Evolutionary conservation across 2,797 vertebrate species (phyloP), one percentile per base, ranked within the genome.

Genomic region (Phoxinus dragarum): DNA sequence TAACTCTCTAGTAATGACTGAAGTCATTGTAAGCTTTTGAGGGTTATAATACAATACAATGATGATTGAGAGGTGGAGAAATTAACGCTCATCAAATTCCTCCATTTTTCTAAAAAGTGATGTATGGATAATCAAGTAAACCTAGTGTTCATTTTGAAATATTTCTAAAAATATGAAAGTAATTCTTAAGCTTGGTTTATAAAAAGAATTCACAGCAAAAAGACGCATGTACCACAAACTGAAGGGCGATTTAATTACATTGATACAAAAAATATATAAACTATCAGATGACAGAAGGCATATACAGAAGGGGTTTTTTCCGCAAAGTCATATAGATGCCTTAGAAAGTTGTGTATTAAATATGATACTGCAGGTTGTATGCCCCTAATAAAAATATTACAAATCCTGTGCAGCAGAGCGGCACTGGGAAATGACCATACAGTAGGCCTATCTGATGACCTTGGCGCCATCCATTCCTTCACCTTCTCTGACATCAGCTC

Each of bases 391-490:
- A 40, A 59, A 17, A 40, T 42, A 17, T 77, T 19, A 54, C 16
- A 52, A 42, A 77, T 61, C 12, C n/a, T 42, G 36, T 61, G 36
- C 23, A 17, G 23, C 12, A 77, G 36, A 59, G 34, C 11, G 5
- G 36, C 54, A 27, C 1, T 27, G 7, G 54, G 19, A 40, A 36
- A 61, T 59, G 14, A 77, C 54, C 75, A 40, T 61, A 47, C 44
- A 12, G 44, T 44, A 44, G 44, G 1, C 47, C 14, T 6, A 61
- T 61, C 54, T 59, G n/a, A n/a, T 72, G 80, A 61, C 68, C 38
- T 82, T 71, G 49, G 3, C n/a, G 44, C 68, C 23, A 72, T 82
- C n/a, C 27, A 69, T 40, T 40, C 14, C 34, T 54, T 81, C 66
- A 69, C 21, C 21, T 69, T 69, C 66, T 40, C 27, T 66, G 59